These are phyloP conservation scores for Pipistrellus pipistrellus DNA, from an alignment of 2,797 vertebrate genomes.

Conservation along the genomic window DNA sequence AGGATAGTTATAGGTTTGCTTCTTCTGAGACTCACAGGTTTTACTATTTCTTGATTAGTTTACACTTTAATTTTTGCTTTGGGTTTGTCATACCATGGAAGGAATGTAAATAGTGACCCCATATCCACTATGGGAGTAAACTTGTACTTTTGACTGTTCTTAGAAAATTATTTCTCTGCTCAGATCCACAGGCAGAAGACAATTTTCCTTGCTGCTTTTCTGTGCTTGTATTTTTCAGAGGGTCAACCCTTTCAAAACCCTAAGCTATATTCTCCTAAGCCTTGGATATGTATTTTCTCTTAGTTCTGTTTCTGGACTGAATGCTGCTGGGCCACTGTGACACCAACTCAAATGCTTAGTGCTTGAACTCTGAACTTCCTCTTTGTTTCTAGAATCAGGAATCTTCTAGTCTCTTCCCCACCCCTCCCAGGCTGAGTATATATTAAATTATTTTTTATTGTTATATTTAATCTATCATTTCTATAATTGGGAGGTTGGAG, in stretches of 20 bases:
- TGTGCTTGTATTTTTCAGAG: not conserved
- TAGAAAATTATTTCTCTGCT: not conserved
- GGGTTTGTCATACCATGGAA: not conserved
- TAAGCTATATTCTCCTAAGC: not conserved
- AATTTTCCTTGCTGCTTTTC: not conserved
- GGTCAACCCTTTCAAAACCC: not conserved
- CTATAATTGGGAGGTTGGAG: not conserved
- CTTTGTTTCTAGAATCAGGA: not conserved
- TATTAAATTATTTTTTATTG: not conserved
- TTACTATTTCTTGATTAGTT: not conserved
- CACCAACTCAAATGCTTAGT: not conserved
- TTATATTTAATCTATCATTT: not conserved
- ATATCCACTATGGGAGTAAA: not conserved
- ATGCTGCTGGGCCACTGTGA: not conserved
- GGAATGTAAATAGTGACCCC: not conserved
- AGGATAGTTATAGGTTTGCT: not conserved
- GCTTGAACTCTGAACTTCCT: not conserved
- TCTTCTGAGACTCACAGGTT: not conserved
- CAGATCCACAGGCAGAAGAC: not conserved
- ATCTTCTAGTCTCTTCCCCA: not conserved
- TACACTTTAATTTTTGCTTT: not conserved
- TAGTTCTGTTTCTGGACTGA: not conserved
- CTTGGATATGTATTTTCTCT: not conserved
- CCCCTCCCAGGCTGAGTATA: too few species aligned
- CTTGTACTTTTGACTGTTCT: constrained; percentile 12